These are phyloP conservation scores for Pseudomyrmex sp. DNA, from an alignment of 1,140 invertebrate species.

Conservation along the genomic window DNA sequence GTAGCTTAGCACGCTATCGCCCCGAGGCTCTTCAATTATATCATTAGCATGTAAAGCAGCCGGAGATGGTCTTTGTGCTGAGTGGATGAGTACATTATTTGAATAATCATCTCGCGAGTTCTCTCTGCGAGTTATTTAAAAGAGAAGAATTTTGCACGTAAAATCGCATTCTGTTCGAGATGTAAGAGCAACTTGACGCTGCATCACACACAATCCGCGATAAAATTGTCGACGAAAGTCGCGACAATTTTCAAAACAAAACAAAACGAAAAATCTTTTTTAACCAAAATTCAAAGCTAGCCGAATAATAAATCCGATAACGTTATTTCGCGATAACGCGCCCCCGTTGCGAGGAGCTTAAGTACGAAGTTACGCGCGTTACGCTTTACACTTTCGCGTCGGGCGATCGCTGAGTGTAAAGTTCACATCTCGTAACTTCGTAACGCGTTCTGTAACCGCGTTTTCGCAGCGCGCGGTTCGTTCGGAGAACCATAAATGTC, in stretches of 20 bases:
- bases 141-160: neutral
- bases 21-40: neutral
- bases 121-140: neutral
- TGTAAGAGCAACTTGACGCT: no score
- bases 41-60: constrained; percentile 10
- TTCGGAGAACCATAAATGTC: constrained; percentile 27
- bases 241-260: no score
- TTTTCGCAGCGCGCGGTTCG: constrained; percentile 23
- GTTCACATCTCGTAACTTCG: constrained; percentile 20
- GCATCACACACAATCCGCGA: no score
- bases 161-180: no score
- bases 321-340: neutral
- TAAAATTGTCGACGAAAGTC: no score
- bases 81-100: neutral
- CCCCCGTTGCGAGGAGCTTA: neutral
- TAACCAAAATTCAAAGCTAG: neutral
- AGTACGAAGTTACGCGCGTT: neutral
- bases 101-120: neutral
- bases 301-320: neutral
- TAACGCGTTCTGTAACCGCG: constrained; percentile 1
- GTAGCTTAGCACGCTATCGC: neutral
- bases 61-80: neutral
- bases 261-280: neutral
- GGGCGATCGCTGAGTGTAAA: neutral
- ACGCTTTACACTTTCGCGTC: constrained; percentile 1